Base-by-base conservation (phyloP, 2,888 invertebrate species). In the Alviniconcha strummeri region DNA sequence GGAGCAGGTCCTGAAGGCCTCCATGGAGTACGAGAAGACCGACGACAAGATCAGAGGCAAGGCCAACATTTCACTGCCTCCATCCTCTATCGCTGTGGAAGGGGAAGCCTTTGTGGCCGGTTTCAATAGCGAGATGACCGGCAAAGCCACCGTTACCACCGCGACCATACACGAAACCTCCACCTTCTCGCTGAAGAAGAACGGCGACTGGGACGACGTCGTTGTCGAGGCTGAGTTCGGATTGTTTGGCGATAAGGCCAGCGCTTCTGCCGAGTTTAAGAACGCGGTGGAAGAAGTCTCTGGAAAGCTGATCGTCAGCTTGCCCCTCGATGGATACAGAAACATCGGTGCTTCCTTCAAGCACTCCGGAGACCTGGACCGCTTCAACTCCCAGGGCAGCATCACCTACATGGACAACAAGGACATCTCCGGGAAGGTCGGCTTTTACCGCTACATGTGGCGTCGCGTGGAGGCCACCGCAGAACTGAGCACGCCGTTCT, bases 401-500 rank as follows among this genome's bases (percentile, higher is more conserved):
- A n/a, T 85, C 60, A 75, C n/a, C 13, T 80, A 85, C 36, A 60
- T 74, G 75, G 83, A 85, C 11, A 60, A 69, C 52, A 56, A 84
- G 64, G 60, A 76, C 13, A 77, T 86, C 19, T 54, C 81, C 52
- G 84, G 76, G 17, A 87, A 86, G 55, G 76, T 82, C 15, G 79
- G 60, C 64, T 86, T 83, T 56, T 85, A 83, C 81, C 81, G 75
- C 36, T 79, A 85, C 69, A 52, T 81, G 17, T 67, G 80, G 79
- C 60, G 72, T 36, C 85, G 86, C 56, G 52, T 88, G 52, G 84
- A 86, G 52, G 81, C 75, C 4, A 80, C 80, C 7, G 82, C 80
- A 55, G 84, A 88, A 54, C 19, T 88, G 19, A 84, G 17, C 60
- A 86, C 87, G 13, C 86, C 86, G 2, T 84, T 80, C 76, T 0